These are phyloP conservation scores for Calliphora vicina DNA, from an alignment of 1,140 invertebrate species.

Conservation along the genomic window DNA sequence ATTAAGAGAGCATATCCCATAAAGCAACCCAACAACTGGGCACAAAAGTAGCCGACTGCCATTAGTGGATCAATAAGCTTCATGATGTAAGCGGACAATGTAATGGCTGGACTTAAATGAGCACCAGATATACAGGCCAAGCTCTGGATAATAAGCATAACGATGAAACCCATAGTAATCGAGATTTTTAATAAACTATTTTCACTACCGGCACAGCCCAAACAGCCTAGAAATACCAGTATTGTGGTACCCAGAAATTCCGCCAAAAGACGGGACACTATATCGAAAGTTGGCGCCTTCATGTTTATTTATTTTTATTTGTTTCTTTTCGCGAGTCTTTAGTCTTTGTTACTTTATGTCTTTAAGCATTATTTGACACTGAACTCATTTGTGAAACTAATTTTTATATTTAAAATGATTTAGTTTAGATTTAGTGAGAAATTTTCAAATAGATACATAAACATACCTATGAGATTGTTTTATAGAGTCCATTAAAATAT, in stretches of 20 bases:
- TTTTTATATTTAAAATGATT: no score
- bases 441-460: no score
- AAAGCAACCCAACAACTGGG: constrained; percentile 75
- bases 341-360: no score
- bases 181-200: constrained; percentile 51
- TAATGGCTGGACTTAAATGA: constrained; percentile 90
- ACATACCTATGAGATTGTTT: no score
- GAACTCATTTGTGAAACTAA: no score
- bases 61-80: constrained; percentile 68
- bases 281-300: constrained; percentile 54
- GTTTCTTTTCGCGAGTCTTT: neutral
- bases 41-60: constrained; percentile 74
- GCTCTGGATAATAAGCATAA: constrained; percentile 67
- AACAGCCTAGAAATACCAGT: constrained; percentile 79
- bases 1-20: constrained; percentile 71
- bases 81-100: constrained; percentile 71
- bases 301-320: constrained; percentile 53
- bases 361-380: no score
- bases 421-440: no score
- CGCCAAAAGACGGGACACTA: constrained; percentile 62
- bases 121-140: constrained; percentile 87
- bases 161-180: constrained; percentile 56
- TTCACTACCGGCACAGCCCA: constrained; percentile 67
- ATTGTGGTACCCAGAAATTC: constrained; percentile 80
- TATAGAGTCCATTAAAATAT: no score